Evolutionary conservation across 2,888 invertebrate species (phyloP).

Genomic region (Adelognathus sp.): DNA sequence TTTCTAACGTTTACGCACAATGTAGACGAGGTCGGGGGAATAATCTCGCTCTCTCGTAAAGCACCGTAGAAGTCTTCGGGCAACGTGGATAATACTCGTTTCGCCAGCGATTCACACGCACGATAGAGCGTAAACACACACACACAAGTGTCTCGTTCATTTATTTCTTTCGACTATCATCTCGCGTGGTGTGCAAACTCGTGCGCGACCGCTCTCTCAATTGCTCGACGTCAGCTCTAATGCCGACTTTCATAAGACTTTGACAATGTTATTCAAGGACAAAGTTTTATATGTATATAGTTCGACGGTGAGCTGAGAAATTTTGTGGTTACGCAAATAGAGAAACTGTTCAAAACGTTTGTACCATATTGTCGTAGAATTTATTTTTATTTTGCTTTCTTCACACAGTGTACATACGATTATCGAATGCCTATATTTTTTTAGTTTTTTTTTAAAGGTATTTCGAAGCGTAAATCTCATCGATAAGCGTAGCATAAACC

Average conservation of each 20-base stretch:
- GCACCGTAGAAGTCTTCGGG: neutral
- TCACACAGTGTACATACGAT: neutral
- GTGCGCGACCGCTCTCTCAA: no score
- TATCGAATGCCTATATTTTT: constrained; percentile 33
- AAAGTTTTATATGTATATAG: constrained; percentile 49
- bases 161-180: constrained; percentile 9
- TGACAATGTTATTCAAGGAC: constrained; percentile 59
- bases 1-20: constrained; percentile 23
- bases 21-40: constrained; percentile 23
- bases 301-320: neutral
- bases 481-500: neutral
- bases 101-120: neutral
- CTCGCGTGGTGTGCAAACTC: no score
- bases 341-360: constrained; percentile 18
- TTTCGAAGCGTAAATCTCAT: no score
- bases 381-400: no score
- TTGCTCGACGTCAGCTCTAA: neutral
- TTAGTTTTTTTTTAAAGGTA: constrained; percentile 6
- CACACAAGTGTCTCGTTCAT: neutral
- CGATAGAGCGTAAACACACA: neutral
- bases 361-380: no score
- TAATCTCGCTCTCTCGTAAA: constrained; percentile 23
- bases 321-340: constrained; percentile 35
- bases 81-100: neutral
- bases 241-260: constrained; percentile 53